These are phyloP conservation scores for Agrenia bidenticulata DNA, from an alignment of 2,888 invertebrate species.

Conservation along the genomic window DNA sequence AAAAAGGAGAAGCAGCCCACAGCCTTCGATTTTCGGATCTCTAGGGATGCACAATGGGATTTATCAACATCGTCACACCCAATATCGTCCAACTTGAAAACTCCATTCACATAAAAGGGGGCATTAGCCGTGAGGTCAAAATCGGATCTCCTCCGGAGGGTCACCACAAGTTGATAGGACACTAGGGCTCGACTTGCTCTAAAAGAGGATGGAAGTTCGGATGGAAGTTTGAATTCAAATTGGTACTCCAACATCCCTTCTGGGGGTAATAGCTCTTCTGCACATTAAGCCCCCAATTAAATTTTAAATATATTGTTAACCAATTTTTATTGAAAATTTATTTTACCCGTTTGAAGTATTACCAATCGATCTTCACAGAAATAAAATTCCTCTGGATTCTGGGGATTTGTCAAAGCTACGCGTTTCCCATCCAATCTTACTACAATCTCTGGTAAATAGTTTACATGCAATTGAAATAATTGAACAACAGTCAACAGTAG, in stretches of 20 bases:
- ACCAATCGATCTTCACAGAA: not conserved
- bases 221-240: slow-evolving; percentile 10
- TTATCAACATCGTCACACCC: no score
- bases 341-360: not conserved
- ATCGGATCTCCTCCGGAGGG: not conserved
- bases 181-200: not conserved
- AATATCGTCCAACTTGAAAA: not conserved
- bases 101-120: slow-evolving; percentile 9
- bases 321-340: no score
- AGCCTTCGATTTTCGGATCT: slow-evolving; percentile 6
- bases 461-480: no score
- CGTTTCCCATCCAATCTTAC: slow-evolving; percentile 6
- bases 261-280: not conserved
- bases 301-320: no score
- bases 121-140: slow-evolving; percentile 3
- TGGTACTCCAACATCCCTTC: not conserved
- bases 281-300: not conserved
- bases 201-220: slow-evolving; percentile 1
- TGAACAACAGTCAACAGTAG: no score
- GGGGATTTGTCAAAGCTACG: not conserved
- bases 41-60: not conserved
- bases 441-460: not conserved
- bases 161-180: not conserved
- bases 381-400: slow-evolving; percentile 9
- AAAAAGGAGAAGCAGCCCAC: slow-evolving; percentile 8